Evolutionary conservation across 2,888 invertebrate genomes (phyloP).

Genomic region (Busseola fusca): DNA sequence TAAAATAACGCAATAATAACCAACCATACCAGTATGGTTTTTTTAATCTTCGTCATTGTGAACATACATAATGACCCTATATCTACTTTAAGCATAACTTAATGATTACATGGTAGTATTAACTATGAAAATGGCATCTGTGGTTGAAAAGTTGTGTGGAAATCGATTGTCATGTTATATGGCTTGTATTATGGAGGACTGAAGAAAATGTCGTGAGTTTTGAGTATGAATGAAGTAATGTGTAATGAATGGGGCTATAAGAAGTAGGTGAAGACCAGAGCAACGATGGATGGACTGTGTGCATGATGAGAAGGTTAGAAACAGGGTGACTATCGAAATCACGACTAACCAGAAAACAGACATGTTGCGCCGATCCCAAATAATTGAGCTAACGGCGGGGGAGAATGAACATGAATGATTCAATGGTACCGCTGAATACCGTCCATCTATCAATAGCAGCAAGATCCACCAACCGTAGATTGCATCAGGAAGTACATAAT

Average conservation of each 20-base stretch:
- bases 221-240: background rate
- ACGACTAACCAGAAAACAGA: background rate
- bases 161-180: background rate
- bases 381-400: background rate
- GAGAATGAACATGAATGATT: background rate
- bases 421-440: background rate
- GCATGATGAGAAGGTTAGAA: background rate
- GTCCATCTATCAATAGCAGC: slow-evolving; percentile 18
- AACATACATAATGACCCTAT: background rate
- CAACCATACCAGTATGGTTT: no score
- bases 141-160: background rate
- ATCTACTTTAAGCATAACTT: background rate
- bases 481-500: slow-evolving; percentile 16
- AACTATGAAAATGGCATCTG: background rate
- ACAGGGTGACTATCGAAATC: background rate
- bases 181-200: background rate
- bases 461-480: slow-evolving; percentile 43
- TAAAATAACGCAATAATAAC: no score
- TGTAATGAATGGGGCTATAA: background rate
- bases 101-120: background rate
- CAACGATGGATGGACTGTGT: background rate
- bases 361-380: background rate
- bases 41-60: no score
- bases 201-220: background rate
- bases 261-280: background rate